Base-by-base conservation (phyloP, 2,888 invertebrate species). In the Marasmarcha lunaedactyla region DNA sequence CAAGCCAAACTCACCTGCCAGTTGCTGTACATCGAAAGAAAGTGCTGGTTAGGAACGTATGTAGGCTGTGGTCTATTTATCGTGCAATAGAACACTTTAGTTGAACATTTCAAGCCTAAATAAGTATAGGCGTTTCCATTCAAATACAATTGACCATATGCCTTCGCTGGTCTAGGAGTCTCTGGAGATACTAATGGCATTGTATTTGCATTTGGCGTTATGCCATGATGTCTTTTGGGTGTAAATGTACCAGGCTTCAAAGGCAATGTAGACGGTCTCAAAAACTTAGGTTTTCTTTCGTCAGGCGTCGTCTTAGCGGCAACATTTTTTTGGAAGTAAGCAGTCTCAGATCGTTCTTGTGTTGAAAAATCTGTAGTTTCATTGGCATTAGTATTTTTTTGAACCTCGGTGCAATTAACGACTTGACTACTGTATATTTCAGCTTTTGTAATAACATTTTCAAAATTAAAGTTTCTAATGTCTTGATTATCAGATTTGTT, bases 1-100 rank as follows among this genome's bases (percentile, higher is more conserved):
- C 20, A 20, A 20, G 7, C 20, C 7, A 3, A 20, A 20, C 20
- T 12, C 63, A 91, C 90, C 83, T 91, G 90, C 94, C 97, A 98
- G 66, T 97, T 96, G 39, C 96, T 96, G 68, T 98, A 98, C 97
- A 98, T 98, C 33, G 97, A 97, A 39, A 97, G 77, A 54, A 92
- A 93, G 59, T 93, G 92, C 67, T 92, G 90, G 54, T 94, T 93
- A 1, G 91, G 92, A 42, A 97, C 95, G 65, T 97, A 97, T 66
- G 95, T 95, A 1, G 98, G 97, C 64, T 98, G 97, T 1, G 95
- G 93, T 51, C 95, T 90, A 68, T 95, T 95, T 37, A 97, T 86
- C 1, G 96, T 96, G 59, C 97, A 97, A 70, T 95, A 98, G 54
- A 94, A 95, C 42, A 92, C 90, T 64, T 93, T 90, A 1, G 95